Evolutionary conservation across 2,113 vertebrate genomes (phyloP).

Genomic region (Bujurquina vittata): DNA sequence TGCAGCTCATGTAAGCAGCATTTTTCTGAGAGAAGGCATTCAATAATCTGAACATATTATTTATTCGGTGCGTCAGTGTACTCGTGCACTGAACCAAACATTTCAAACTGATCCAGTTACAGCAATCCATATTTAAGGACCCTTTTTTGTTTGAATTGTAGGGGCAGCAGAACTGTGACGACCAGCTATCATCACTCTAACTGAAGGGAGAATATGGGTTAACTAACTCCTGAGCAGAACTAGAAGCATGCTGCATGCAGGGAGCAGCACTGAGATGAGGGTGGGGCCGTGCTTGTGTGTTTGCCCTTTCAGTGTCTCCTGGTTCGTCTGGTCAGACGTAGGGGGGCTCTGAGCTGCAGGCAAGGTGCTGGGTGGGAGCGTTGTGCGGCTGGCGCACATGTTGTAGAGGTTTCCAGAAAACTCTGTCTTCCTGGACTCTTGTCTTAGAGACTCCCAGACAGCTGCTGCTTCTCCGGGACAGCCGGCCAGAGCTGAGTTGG

Average conservation of each 20-base stretch:
- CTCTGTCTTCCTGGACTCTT: slow-evolving; percentile 88
- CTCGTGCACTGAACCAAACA: not conserved
- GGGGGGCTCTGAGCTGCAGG: slow-evolving; percentile 67
- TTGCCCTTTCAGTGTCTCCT: slow-evolving; percentile 85
- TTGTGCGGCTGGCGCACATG: slow-evolving; percentile 83
- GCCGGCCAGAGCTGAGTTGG: slow-evolving; percentile 83
- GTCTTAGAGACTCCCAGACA: slow-evolving; percentile 91
- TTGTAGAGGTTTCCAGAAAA: slow-evolving; percentile 92
- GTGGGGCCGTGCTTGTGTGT: slow-evolving; percentile 32
- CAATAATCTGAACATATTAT: not conserved
- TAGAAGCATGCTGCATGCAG: slow-evolving; percentile 60
- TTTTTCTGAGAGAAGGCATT: not conserved
- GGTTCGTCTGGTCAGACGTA: slow-evolving; percentile 84
- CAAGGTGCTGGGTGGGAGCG: slow-evolving; percentile 63
- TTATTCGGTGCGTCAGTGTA: not conserved
- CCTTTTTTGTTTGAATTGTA: not conserved
- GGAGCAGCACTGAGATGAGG: slow-evolving; percentile 48
- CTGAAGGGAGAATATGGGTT: not conserved
- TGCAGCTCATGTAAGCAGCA: not conserved
- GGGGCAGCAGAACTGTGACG: not conserved
- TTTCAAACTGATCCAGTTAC: slow-evolving; percentile 2
- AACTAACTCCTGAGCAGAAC: slow-evolving; percentile 62
- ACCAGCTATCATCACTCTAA: not conserved
- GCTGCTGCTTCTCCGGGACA: slow-evolving; percentile 89
- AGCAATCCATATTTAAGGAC: slow-evolving; percentile 15